Percentiles rank a stretch among this genome's conserved stretches.
These are phyloP conservation scores for Cheilosia vernalis DNA, from an alignment of 2,888 invertebrate species.

Conservation along the genomic window DNA sequence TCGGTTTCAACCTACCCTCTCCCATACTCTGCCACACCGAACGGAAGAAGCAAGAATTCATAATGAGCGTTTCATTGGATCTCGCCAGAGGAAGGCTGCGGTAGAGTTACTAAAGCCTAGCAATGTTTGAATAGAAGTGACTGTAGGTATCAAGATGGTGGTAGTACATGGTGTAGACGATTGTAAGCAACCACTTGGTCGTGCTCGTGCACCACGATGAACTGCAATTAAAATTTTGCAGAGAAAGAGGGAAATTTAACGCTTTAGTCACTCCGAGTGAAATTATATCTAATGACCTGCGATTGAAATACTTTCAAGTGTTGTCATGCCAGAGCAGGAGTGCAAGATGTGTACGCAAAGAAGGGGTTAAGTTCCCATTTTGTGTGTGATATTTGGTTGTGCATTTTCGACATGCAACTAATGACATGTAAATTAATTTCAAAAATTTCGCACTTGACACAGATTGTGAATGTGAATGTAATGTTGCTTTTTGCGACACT, in stretches of 20 bases:
- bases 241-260: conserved; percentile 60
- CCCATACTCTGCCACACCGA: not conserved
- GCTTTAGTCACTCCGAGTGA: conserved; percentile 66
- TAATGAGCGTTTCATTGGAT: conserved; percentile 72
- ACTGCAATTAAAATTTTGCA: conserved; percentile 69
- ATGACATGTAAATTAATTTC: conserved; percentile 74
- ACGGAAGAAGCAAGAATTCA: conserved; percentile 50
- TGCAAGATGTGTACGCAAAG: conserved; percentile 20
- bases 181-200: conserved; percentile 26
- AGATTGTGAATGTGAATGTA: conserved; percentile 42
- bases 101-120: conserved; percentile 48
- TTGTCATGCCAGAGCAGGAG: conserved; percentile 52
- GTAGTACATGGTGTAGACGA: conserved; percentile 9
- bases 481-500: conserved; percentile 49
- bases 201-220: conserved; percentile 22
- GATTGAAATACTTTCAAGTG: conserved; percentile 74
- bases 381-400: conserved; percentile 22
- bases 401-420: conserved; percentile 58
- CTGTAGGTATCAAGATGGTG: conserved; percentile 40
- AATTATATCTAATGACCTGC: conserved; percentile 74
- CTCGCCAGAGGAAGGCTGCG: conserved; percentile 26
- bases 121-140: conserved; percentile 42
- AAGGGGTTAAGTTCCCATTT: conserved; percentile 6
- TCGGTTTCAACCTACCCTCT: conserved; percentile 4
- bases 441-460: conserved; percentile 70